Conservation (phyloP, 2,888 invertebrate genomes). For the Drosophila neotestacea region DNA sequence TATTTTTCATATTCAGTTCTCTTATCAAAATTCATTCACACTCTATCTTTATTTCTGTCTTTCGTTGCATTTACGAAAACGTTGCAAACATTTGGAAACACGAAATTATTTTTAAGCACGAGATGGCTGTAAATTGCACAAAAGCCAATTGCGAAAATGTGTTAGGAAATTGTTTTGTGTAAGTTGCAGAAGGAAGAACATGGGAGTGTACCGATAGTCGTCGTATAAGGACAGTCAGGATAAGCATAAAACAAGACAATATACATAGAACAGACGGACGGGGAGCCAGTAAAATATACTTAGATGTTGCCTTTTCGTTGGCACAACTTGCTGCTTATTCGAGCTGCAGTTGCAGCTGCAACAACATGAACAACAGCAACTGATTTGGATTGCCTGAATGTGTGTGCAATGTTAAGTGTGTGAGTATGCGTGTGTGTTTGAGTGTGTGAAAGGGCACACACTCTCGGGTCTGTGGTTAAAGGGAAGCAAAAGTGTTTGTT, state of each 20-base stretch:
- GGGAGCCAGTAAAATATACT: constrained; percentile 56
- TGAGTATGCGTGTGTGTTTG: constrained; percentile 12
- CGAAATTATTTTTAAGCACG: constrained; percentile 72
- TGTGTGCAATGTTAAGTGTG: constrained; percentile 22
- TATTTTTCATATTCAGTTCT: too few species aligned
- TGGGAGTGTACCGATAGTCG: constrained; percentile 1
- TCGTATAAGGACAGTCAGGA: constrained; percentile 26
- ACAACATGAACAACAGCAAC: constrained; percentile 44
- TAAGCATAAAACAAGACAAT: constrained; percentile 40
- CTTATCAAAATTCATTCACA: neutral
- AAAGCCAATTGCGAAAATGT: constrained; percentile 69
- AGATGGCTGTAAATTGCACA: constrained; percentile 71
- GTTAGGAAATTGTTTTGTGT: constrained; percentile 75
- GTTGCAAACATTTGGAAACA: constrained; percentile 48
- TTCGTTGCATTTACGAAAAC: constrained; percentile 21
- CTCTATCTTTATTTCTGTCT: neutral
- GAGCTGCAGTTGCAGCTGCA: constrained; percentile 38
- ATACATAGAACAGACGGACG: constrained; percentile 13
- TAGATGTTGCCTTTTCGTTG: constrained; percentile 48
- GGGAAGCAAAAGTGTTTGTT: constrained; percentile 54
- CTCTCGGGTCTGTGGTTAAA: constrained; percentile 36
- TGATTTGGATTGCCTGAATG: constrained; percentile 44
- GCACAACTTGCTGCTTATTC: constrained; percentile 40
- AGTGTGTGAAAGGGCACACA: constrained; percentile 31
- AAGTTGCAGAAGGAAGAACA: constrained; percentile 28